Conservation (phyloP, 2,888 invertebrate genomes). For the Eurytoma adleriae region DNA sequence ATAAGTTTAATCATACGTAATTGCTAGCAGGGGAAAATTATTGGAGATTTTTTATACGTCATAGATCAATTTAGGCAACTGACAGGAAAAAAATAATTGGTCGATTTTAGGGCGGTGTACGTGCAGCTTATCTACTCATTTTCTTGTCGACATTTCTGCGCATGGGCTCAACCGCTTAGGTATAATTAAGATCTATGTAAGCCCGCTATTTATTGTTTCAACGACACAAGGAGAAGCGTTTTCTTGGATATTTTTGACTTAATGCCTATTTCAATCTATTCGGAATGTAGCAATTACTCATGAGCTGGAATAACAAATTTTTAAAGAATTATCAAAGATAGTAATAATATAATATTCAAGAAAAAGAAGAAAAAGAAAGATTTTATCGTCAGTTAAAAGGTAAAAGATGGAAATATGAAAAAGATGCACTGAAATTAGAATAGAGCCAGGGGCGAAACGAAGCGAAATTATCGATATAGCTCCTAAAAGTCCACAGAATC, state of each 20-base stretch:
- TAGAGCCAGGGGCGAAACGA: constrained; percentile 55
- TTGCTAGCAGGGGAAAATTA: background rate
- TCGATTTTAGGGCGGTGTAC: constrained; percentile 3
- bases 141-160: constrained; percentile 37
- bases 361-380: background rate
- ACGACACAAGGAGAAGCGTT: background rate
- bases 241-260: constrained; percentile 23
- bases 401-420: constrained; percentile 1
- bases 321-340: too few relatives aligned
- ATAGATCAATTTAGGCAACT: constrained; percentile 51
- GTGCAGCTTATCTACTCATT: background rate
- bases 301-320: too few relatives aligned
- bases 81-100: constrained; percentile 47
- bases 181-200: constrained; percentile 56
- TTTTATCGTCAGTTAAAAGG: too few relatives aligned
- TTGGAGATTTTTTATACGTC: constrained; percentile 49
- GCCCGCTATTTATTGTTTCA: constrained; percentile 36
- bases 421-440: constrained; percentile 48
- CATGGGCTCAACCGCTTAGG: constrained; percentile 41
- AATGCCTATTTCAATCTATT: too few relatives aligned
- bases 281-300: too few relatives aligned
- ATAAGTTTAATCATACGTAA: background rate
- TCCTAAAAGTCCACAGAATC: constrained; percentile 54
- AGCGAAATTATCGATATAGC: constrained; percentile 60
- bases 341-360: background rate